Evolutionary conservation across 2,888 invertebrate species (phyloP).

Genomic region (Heliconius ismenius): DNA sequence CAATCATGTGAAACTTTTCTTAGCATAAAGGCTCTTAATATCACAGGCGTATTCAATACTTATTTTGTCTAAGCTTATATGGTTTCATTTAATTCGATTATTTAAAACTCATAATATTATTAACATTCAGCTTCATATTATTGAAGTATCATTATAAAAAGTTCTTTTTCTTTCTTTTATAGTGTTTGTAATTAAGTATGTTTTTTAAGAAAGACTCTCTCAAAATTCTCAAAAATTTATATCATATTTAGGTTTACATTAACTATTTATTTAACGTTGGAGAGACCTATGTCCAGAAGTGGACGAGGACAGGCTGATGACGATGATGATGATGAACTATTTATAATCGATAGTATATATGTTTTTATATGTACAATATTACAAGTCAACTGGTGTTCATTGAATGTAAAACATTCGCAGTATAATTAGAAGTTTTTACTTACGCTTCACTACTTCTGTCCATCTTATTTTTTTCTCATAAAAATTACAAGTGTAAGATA

Average conservation of each 20-base stretch:
- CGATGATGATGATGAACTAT: neutral
- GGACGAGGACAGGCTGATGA: too few species aligned
- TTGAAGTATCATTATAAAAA: conserved; percentile 1
- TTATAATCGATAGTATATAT: neutral
- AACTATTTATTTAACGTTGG: neutral
- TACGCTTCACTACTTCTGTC: conserved; percentile 18
- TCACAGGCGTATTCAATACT: conserved; percentile 20
- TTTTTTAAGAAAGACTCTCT: neutral
- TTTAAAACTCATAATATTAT: conserved; percentile 24
- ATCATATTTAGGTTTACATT: neutral
- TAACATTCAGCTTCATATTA: conserved; percentile 11
- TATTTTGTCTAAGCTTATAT: conserved; percentile 27
- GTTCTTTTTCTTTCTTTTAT: neutral
- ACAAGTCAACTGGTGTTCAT: neutral
- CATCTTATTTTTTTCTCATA: conserved; percentile 23
- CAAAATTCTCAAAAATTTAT: neutral
- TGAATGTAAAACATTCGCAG: neutral
- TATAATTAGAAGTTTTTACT: conserved; percentile 3
- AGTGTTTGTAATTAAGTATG: neutral
- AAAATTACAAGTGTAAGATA: conserved; percentile 43
- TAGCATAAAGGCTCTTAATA: conserved; percentile 21
- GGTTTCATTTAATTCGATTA: conserved; percentile 34
- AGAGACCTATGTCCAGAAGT: too few species aligned
- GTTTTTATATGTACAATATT: neutral
- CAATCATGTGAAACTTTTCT: conserved; percentile 34